Conservation (phyloP, 2,113 vertebrate species). For the Mustela lutreola region DNA sequence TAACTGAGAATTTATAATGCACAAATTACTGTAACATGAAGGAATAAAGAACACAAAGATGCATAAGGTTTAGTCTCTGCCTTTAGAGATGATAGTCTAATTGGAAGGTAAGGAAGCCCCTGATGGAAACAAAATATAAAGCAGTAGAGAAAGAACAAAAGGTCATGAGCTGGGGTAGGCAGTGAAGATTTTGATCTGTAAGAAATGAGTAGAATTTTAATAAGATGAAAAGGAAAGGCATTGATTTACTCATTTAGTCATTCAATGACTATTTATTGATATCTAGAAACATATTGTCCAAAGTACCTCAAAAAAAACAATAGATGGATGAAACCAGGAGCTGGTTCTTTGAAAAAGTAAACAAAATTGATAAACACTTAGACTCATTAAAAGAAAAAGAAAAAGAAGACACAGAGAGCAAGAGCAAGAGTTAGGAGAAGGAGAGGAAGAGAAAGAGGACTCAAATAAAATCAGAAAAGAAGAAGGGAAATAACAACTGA, state of each 20-base stretch:
- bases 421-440: neutral
- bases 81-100: neutral
- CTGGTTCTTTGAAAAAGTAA: neutral
- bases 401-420: neutral
- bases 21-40: neutral
- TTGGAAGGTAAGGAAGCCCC: neutral
- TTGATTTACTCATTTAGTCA: neutral
- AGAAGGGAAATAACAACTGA: neutral
- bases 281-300: neutral
- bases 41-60: neutral
- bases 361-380: neutral
- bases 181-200: neutral
- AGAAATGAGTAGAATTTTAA: constrained; percentile 27
- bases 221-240: neutral
- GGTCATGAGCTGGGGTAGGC: neutral
- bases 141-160: neutral
- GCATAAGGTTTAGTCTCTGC: neutral
- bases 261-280: neutral
- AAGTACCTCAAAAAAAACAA: neutral
- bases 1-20: neutral
- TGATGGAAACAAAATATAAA: neutral
- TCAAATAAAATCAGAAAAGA: neutral
- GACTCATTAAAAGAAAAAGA: neutral
- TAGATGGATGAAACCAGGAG: neutral
- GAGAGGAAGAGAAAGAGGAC: neutral